Conservation (phyloP, 2,797 vertebrate species). For the Dermochelys coriacea region DNA sequence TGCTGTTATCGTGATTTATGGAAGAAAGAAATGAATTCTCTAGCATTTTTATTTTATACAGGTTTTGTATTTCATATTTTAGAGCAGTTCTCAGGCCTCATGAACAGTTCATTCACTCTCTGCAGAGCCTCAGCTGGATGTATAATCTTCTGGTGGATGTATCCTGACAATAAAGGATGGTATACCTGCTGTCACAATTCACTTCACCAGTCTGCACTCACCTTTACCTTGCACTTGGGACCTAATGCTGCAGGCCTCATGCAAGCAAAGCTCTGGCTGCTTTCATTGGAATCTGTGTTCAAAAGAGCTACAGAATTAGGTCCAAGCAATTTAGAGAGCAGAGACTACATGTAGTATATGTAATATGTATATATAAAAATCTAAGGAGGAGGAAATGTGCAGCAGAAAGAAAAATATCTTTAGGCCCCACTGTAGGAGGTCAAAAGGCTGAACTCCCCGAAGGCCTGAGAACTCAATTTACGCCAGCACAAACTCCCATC, state of each 20-base stretch:
- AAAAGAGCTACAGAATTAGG: background rate
- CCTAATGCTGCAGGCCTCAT: background rate
- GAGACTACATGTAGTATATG: background rate
- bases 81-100: background rate
- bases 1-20: background rate
- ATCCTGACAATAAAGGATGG: background rate
- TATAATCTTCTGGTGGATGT: background rate
- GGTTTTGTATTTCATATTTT: background rate
- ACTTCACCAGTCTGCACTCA: background rate
- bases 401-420: fast-evolving
- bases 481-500: background rate
- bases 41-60: background rate
- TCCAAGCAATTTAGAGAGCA: background rate
- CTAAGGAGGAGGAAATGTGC: background rate
- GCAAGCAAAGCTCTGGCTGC: background rate
- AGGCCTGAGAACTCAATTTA: background rate
- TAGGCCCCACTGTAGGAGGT: background rate
- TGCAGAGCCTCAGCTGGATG: background rate
- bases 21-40: background rate
- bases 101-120: background rate
- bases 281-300: background rate
- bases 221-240: background rate
- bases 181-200: background rate
- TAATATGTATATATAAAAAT: fast-evolving
- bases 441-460: background rate